Conservation (phyloP, 2,113 vertebrate genomes). For the Hemicordylus capensis region DNA sequence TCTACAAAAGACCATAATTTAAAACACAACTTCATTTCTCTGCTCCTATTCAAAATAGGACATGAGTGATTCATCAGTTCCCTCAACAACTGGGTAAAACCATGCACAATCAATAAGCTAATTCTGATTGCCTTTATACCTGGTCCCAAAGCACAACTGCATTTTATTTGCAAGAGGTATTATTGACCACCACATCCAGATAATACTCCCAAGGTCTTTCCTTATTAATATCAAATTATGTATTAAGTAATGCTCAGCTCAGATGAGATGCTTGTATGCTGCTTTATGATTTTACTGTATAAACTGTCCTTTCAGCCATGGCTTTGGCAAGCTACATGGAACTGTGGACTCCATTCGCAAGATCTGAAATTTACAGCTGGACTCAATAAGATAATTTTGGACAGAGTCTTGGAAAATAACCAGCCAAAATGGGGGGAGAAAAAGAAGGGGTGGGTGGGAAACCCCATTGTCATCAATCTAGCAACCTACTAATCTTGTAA, state of each 20-base stretch:
- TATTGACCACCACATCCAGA: background rate
- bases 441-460: too few species aligned
- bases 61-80: too few species aligned
- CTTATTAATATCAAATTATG: background rate
- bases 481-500: constrained; percentile 53
- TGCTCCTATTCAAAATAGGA: background rate
- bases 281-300: constrained; percentile 46
- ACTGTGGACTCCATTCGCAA: constrained; percentile 54
- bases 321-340: constrained; percentile 34
- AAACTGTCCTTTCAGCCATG: constrained; percentile 45
- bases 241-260: background rate
- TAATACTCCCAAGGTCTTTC: background rate
- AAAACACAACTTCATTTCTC: background rate
- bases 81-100: constrained; percentile 12
- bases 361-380: constrained; percentile 66
- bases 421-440: constrained; percentile 39
- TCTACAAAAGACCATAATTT: background rate
- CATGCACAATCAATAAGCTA: background rate
- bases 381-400: constrained; percentile 64
- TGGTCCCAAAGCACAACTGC: background rate
- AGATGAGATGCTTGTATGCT: constrained; percentile 18
- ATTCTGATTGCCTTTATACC: background rate
- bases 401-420: constrained; percentile 60
- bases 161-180: fast-evolving
- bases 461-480: constrained; percentile 57